phyloP scores from a whole-genome alignment of 2,888 invertebrate species.

The Meganola albula region DNA sequence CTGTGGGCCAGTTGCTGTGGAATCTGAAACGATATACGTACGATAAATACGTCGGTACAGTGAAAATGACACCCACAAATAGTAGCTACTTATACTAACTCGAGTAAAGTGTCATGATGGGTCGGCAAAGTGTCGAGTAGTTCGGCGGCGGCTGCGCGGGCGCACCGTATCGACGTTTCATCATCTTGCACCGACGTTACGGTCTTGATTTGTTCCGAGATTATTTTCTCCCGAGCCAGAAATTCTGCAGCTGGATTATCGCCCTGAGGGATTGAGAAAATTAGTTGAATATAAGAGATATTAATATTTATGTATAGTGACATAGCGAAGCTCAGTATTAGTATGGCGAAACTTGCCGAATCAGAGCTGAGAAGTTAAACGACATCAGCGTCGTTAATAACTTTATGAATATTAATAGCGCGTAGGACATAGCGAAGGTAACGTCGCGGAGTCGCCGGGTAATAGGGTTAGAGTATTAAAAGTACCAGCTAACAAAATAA shows the following conservation, averaged over 20 bases:
- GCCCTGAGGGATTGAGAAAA: conserved; percentile 38
- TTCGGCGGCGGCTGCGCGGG: conserved; percentile 22
- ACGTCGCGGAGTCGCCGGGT: too few relatives aligned
- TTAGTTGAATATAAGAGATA: too few relatives aligned
- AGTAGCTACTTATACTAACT: conserved; percentile 32
- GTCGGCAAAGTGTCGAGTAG: conserved; percentile 30
- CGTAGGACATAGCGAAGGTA: too few relatives aligned
- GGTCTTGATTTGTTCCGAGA: conserved; percentile 22
- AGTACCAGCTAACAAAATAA: too few relatives aligned
- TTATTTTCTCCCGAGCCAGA: conserved; percentile 31
- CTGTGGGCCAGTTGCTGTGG: conserved; percentile 36
- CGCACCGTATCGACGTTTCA: conserved; percentile 19
- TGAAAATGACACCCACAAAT: too few relatives aligned
- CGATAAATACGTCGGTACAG: neutral
- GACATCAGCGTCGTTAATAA: too few relatives aligned
- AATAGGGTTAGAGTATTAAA: too few relatives aligned
- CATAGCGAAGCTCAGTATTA: too few relatives aligned
- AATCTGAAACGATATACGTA: conserved; percentile 31
- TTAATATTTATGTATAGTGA: too few relatives aligned
- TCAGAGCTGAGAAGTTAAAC: too few relatives aligned
- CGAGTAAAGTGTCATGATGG: conserved; percentile 34
- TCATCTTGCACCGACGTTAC: conserved; percentile 16
- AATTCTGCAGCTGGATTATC: conserved; percentile 46
- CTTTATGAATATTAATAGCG: too few relatives aligned
- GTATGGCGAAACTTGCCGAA: too few relatives aligned